Percentiles rank a stretch among this genome's conserved stretches.
These are phyloP conservation scores for Cygnus atratus DNA, from an alignment of 2,113 vertebrate genomes.

Conservation along the genomic window DNA sequence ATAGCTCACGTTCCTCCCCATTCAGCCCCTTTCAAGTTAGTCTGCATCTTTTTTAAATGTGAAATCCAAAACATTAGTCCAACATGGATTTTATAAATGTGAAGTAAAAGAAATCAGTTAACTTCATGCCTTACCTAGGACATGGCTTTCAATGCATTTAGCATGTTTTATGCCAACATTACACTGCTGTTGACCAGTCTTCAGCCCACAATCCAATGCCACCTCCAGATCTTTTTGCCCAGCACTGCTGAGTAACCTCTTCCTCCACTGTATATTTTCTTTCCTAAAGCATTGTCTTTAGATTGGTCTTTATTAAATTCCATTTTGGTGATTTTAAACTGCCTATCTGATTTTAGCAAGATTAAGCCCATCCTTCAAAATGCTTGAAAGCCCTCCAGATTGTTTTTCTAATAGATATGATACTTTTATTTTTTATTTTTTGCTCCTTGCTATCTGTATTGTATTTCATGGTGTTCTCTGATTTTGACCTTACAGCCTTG, in stretches of 20 bases:
- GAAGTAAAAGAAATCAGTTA: not conserved
- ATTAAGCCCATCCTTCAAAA: not conserved
- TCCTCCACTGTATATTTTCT: not conserved
- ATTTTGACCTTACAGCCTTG: not conserved
- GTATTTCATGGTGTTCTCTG: not conserved
- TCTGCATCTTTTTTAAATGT: not conserved
- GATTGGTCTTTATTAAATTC: not conserved
- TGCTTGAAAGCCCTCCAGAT: not conserved
- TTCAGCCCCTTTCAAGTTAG: not conserved
- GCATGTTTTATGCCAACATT: not conserved
- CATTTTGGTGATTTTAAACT: not conserved
- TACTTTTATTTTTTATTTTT: not conserved
- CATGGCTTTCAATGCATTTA: not conserved
- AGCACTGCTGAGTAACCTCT: not conserved
- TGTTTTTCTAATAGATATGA: not conserved
- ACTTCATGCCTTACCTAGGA: not conserved
- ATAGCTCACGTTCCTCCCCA: not conserved
- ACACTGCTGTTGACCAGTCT: not conserved
- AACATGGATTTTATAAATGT: not conserved
- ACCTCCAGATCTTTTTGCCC: not conserved
- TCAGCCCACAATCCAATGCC: not conserved
- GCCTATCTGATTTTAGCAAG: not conserved
- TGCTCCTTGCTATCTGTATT: not conserved
- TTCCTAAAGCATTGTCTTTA: not conserved
- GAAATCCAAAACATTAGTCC: not conserved